These are phyloP conservation scores for Chironomus tepperi DNA, from an alignment of 1,140 invertebrate genomes.

Conservation along the genomic window DNA sequence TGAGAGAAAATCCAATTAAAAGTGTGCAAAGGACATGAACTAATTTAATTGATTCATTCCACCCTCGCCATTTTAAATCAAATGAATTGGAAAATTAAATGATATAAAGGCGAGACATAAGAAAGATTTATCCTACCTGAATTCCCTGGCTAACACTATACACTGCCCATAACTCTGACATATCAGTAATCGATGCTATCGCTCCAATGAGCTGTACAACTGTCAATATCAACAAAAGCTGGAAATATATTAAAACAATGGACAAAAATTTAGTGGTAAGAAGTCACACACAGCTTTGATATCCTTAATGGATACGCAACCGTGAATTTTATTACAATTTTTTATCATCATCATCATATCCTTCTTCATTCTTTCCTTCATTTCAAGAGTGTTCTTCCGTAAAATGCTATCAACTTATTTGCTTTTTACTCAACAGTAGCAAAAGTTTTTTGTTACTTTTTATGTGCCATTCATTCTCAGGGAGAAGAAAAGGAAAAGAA, in stretches of 20 bases:
- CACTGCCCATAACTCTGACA: slow-evolving; percentile 24
- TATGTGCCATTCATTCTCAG: neutral
- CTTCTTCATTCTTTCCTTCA: neutral
- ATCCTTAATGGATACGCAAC: neutral
- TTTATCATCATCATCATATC: neutral
- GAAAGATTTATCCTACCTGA: slow-evolving; percentile 24
- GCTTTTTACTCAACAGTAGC: neutral
- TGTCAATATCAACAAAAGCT: slow-evolving; percentile 26
- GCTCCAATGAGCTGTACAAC: slow-evolving; percentile 25
- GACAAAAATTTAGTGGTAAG: neutral
- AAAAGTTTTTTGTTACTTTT: neutral
- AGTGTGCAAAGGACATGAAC: neutral
- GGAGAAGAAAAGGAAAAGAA: neutral
- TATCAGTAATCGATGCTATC: slow-evolving; percentile 20
- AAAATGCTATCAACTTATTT: neutral
- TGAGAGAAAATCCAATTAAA: neutral
- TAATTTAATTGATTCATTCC: neutral
- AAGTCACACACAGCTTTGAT: neutral
- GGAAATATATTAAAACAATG: neutral
- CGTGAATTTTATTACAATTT: slow-evolving; percentile 9
- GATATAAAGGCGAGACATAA: neutral
- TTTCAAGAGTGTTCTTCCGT: neutral
- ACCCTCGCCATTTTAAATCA: neutral
- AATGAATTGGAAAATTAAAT: neutral
- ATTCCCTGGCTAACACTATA: slow-evolving; percentile 25